A percentile compares a stretch with the other conserved stretches of the same genome.
phyloP scores from a whole-genome alignment of 35 echinoderm and acorn worm species.

The Nesometra sesokonis region DNA sequence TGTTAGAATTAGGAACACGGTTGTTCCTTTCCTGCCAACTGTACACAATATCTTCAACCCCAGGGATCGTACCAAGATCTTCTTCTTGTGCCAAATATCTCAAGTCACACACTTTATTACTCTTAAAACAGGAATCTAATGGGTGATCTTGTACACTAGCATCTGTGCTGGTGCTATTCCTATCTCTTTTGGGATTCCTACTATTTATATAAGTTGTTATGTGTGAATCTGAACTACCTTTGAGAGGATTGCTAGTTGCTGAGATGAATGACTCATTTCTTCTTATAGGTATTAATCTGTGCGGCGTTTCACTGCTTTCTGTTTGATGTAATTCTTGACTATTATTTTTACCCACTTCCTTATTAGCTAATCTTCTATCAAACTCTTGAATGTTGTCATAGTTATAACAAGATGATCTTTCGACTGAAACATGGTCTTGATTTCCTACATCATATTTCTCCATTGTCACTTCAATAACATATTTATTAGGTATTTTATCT shows the following conservation, averaged over 20 bases:
- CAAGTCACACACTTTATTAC: not conserved
- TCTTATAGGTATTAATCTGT: too few species aligned
- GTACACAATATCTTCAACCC: not conserved
- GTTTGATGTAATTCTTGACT: too few species aligned
- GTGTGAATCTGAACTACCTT: too few species aligned
- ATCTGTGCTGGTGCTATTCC: too few species aligned
- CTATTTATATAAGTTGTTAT: too few species aligned
- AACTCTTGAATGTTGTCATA: not conserved
- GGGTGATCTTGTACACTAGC: too few species aligned
- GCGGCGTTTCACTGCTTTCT: too few species aligned
- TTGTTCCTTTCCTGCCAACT: not conserved
- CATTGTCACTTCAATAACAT: not conserved
- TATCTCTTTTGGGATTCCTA: too few species aligned
- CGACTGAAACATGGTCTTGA: not conserved
- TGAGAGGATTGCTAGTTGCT: too few species aligned
- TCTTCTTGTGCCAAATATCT: not conserved
- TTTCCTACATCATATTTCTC: not conserved
- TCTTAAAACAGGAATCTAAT: not conserved
- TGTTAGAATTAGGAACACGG: not conserved
- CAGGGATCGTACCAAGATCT: not conserved
- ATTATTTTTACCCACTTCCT: too few species aligned
- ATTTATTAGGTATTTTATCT: not conserved
- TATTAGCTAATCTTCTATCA: too few species aligned
- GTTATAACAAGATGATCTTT: not conserved
- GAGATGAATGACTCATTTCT: too few species aligned